Evolutionary conservation across 2,888 invertebrate genomes (phyloP).

Genomic region (Calephelis perditalis): DNA sequence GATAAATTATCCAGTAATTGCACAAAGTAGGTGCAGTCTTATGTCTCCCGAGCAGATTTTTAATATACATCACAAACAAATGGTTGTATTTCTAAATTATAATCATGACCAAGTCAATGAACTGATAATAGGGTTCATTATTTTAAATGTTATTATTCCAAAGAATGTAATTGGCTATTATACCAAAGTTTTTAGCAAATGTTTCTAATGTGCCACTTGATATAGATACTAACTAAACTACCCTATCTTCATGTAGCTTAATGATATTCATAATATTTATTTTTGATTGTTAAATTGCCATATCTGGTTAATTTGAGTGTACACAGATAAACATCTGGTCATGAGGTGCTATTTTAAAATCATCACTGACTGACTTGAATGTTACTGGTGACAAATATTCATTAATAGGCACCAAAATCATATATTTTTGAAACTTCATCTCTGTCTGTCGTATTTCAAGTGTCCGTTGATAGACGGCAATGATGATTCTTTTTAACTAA

Average conservation of each 20-base stretch:
- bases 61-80: conserved; percentile 43
- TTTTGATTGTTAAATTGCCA: not conserved
- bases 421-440: no score
- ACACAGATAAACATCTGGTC: no score
- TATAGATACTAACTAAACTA: conserved; percentile 29
- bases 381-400: no score
- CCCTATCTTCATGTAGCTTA: conserved; percentile 4
- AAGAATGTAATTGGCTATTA: conserved; percentile 54
- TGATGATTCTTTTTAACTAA: no score
- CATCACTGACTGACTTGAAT: no score
- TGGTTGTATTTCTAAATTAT: conserved; percentile 23
- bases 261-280: conserved; percentile 2
- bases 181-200: conserved; percentile 60
- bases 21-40: not conserved
- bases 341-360: no score
- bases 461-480: no score
- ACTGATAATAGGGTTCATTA: conserved; percentile 22
- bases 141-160: conserved; percentile 30
- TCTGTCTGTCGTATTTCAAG: no score
- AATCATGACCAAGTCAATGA: conserved; percentile 33
- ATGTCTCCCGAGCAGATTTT: not conserved
- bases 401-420: no score
- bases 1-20: no score
- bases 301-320: no score
- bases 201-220: conserved; percentile 63